Evolutionary conservation across 2,113 vertebrate genomes (phyloP).

Genomic region (Cynocephalus volans): DNA sequence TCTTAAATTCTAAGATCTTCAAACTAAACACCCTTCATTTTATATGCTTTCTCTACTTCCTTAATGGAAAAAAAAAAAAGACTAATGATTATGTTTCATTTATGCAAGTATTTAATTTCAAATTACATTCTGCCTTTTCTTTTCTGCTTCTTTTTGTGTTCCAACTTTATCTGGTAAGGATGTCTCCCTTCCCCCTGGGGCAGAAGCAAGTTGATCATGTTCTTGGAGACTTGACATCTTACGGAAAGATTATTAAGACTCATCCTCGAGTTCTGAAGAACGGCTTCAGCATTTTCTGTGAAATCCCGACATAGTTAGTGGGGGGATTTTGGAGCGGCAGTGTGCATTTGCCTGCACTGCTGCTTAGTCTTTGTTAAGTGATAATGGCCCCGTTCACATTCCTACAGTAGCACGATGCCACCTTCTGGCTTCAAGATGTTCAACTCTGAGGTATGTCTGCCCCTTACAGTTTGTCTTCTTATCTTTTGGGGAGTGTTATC

Average conservation of each 20-base stretch:
- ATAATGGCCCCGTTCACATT: not conserved
- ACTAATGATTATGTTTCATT: conserved; percentile 36
- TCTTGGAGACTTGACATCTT: not conserved
- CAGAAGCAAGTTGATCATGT: conserved; percentile 52
- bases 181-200: not conserved
- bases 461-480: not conserved
- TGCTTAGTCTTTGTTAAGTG: not conserved
- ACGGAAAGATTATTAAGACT: not conserved
- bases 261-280: not conserved
- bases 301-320: not conserved
- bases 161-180: not conserved
- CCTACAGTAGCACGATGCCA: not conserved
- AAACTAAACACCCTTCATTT: not conserved
- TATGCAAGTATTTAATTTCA: conserved; percentile 69
- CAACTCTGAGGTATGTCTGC: not conserved
- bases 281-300: not conserved
- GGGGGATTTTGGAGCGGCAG: not conserved
- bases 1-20: not conserved
- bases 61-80: conserved; percentile 5
- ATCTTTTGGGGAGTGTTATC: not conserved
- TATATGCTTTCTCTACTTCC: not conserved
- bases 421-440: not conserved
- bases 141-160: not conserved
- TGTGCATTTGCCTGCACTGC: not conserved
- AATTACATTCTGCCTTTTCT: not conserved